These are phyloP conservation scores for Simalia tracyae DNA, from an alignment of 2,797 vertebrate species.

Conservation along the genomic window DNA sequence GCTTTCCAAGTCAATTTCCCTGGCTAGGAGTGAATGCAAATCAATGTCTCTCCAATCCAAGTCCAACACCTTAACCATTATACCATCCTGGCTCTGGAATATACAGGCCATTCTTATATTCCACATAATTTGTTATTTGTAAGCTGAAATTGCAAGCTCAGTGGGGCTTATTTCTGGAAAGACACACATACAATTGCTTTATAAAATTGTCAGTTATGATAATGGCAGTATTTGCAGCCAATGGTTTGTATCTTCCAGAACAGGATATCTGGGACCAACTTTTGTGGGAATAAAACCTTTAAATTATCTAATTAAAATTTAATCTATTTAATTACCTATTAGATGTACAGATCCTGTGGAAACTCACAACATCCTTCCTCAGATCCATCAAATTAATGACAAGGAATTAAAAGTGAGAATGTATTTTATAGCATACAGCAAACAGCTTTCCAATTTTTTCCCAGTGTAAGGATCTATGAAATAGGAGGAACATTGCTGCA, in stretches of 20 bases:
- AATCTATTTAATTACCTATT: background rate
- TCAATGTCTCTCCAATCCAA: background rate
- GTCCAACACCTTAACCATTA: background rate
- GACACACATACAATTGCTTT: background rate
- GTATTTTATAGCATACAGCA: background rate
- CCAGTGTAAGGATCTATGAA: background rate
- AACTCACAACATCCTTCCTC: background rate
- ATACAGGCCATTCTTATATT: background rate
- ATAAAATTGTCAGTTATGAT: background rate
- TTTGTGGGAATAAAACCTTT: background rate
- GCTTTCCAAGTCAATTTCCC: background rate
- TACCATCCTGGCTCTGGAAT: background rate
- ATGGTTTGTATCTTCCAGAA: background rate
- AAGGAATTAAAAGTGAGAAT: background rate
- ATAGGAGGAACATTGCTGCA: background rate
- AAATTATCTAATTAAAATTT: background rate
- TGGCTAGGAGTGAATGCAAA: background rate
- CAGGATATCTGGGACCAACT: background rate
- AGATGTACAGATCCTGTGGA: background rate
- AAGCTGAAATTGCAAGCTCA: background rate
- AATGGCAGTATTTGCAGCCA: background rate
- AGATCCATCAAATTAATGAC: background rate
- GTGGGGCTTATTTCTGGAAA: background rate
- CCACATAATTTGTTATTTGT: background rate
- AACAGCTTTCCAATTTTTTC: background rate